Base-by-base conservation (phyloP, 2,113 vertebrate genomes). In the Scophthalmus maximus region DNA sequence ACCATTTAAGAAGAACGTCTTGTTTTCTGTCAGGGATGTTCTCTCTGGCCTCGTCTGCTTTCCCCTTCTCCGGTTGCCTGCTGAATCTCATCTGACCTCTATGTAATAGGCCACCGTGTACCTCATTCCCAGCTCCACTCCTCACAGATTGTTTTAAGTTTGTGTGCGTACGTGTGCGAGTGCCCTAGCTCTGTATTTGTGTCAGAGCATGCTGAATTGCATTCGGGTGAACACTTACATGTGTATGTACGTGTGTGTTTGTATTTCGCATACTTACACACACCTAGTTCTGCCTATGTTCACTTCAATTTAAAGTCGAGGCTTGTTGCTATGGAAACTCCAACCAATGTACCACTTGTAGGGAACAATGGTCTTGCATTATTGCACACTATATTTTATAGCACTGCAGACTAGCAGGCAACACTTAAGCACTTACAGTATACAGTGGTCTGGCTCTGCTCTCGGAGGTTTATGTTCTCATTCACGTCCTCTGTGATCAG, bases 321-420 rank as follows among this genome's bases (percentile, higher is more conserved):
- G 76, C 79, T 86, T 88, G 93, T 94, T 93, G 91, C 93, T 88
- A 93, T 93, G 91, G 93, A 87, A 92, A 94, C 92, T 64, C 80
- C 77, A 46, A n/a, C 87, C 82, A 63, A 62, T 79, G 82, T 76
- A 85, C 70, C 83, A 71, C 68, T 85, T 80, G 81, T 67, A 59
- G 73, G 74, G 77, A 84, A 87, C 88, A 84, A 89, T 82, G 65
- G 85, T 82, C 74, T 85, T 82, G 83, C 80, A 83, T 91, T 64
- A 86, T 83, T 90, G 68, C 75, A 79, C 73, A 57, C 61, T 73
- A 67, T 82, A 73, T 84, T 83, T 79, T 85, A 79, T 86, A 57
- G 81, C 67, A 56, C 58, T 57, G 76, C 74, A 73, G 84, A 73
- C 70, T 50, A 56, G 77, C 59, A 78, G 67, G 76, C 62, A 60